These are phyloP conservation scores for Orthonyx spaldingii DNA, from an alignment of 2,113 vertebrate genomes.

Conservation along the genomic window DNA sequence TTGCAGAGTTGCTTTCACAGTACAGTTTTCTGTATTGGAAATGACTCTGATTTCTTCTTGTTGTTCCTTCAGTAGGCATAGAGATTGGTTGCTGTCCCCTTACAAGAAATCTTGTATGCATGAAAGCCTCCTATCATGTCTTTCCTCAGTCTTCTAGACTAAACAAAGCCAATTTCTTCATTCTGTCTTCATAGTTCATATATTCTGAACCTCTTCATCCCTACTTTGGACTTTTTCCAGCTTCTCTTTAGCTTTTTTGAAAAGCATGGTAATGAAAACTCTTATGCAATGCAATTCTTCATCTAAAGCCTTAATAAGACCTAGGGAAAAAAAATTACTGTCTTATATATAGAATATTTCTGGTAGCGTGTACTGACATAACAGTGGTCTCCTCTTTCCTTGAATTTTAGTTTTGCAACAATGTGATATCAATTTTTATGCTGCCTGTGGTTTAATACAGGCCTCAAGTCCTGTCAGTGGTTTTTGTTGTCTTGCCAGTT, in stretches of 20 bases:
- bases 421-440: background rate
- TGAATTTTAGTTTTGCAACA: background rate
- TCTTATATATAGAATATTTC: background rate
- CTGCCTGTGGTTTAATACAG: background rate
- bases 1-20: background rate
- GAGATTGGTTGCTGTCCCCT: background rate
- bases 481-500: background rate
- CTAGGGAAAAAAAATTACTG: background rate
- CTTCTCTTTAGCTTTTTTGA: background rate
- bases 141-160: background rate
- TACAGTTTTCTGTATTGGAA: background rate
- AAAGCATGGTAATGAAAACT: background rate
- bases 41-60: background rate
- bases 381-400: background rate
- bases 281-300: background rate
- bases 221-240: background rate
- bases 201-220: background rate
- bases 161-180: conserved; percentile 2
- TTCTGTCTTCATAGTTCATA: background rate
- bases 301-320: background rate
- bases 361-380: background rate
- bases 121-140: background rate
- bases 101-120: background rate
- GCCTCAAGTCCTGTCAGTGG: background rate
- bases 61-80: background rate